Evolutionary conservation across 2,113 vertebrate genomes (phyloP).

Genomic region (Zosterops japonicus): DNA sequence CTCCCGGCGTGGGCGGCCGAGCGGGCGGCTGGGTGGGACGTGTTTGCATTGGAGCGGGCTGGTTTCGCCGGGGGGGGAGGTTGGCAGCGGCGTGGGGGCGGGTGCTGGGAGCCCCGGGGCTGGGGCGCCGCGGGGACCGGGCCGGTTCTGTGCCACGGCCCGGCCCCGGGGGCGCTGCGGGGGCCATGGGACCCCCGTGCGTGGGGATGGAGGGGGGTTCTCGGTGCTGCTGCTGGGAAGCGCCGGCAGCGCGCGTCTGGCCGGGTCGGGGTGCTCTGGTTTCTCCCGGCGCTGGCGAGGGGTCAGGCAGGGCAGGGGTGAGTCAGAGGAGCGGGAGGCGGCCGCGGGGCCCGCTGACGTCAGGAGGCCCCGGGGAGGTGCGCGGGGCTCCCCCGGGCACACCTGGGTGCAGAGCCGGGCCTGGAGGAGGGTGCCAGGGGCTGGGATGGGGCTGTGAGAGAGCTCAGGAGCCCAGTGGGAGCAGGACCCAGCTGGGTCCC

Average conservation of each 20-base stretch:
- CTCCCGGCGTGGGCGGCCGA: constrained; percentile 22
- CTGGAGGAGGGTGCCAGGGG: background rate
- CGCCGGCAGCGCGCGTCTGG: background rate
- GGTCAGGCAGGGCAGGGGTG: constrained; percentile 44
- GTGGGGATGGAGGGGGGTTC: background rate
- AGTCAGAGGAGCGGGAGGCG: constrained; percentile 28
- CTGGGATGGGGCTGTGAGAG: background rate
- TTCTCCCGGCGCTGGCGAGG: background rate
- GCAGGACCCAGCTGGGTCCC: background rate
- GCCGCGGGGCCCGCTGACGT: constrained; percentile 18
- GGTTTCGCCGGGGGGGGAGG: background rate
- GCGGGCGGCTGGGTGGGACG: constrained; percentile 46
- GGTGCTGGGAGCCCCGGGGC: background rate
- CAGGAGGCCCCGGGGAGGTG: constrained; percentile 17
- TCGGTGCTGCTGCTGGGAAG: background rate
- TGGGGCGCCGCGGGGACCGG: background rate
- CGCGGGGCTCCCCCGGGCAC: background rate
- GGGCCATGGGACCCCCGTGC: rapidly evolving
- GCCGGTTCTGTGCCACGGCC: background rate
- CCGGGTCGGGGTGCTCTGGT: background rate
- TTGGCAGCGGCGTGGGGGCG: background rate
- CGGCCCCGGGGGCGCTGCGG: rapidly evolving
- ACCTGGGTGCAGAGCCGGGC: no score
- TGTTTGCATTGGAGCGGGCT: constrained; percentile 54
- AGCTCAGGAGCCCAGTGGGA: rapidly evolving